Percentiles rank a stretch among this genome's conserved stretches.
These are phyloP conservation scores for Menidia menidia DNA, from an alignment of 2,797 vertebrate species.

Conservation along the genomic window DNA sequence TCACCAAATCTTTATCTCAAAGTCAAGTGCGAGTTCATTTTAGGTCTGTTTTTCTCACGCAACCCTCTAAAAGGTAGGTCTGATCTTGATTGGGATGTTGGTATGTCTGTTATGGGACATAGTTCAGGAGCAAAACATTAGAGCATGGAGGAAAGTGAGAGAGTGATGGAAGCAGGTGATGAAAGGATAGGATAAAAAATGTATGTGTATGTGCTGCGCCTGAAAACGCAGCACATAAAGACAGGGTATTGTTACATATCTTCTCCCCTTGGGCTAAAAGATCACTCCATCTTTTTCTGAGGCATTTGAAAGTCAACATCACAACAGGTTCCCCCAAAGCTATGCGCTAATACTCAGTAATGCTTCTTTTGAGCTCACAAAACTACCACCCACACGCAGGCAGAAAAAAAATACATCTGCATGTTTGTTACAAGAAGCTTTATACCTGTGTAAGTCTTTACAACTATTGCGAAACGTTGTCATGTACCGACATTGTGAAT, in stretches of 20 bases:
- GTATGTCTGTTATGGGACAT: slow-evolving; percentile 35
- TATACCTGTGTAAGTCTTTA: slow-evolving; percentile 7
- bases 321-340: slow-evolving; percentile 10
- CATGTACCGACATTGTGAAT: slow-evolving; percentile 21
- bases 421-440: slow-evolving; percentile 17
- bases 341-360: slow-evolving; percentile 13
- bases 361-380: not conserved
- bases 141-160: slow-evolving; percentile 14
- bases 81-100: slow-evolving; percentile 28
- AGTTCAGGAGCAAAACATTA: slow-evolving; percentile 25
- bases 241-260: slow-evolving; percentile 20
- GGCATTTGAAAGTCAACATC: slow-evolving; percentile 43
- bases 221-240: slow-evolving; percentile 44
- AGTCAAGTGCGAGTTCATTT: slow-evolving; percentile 20
- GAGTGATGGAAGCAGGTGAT: slow-evolving; percentile 28
- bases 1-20: slow-evolving; percentile 31
- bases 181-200: slow-evolving; percentile 44
- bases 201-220: not conserved
- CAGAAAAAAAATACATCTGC: slow-evolving; percentile 20
- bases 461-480: slow-evolving; percentile 4
- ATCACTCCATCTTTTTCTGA: slow-evolving; percentile 39
- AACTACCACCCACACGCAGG: not conserved
- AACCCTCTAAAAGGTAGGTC: not conserved
- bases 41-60: slow-evolving; percentile 34
- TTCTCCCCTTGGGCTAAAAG: slow-evolving; percentile 24